A percentile compares a stretch with the other conserved stretches of the same genome.
Evolutionary conservation across 2,113 vertebrate species (phyloP).

Genomic region (Nyctibius bracteatus): DNA sequence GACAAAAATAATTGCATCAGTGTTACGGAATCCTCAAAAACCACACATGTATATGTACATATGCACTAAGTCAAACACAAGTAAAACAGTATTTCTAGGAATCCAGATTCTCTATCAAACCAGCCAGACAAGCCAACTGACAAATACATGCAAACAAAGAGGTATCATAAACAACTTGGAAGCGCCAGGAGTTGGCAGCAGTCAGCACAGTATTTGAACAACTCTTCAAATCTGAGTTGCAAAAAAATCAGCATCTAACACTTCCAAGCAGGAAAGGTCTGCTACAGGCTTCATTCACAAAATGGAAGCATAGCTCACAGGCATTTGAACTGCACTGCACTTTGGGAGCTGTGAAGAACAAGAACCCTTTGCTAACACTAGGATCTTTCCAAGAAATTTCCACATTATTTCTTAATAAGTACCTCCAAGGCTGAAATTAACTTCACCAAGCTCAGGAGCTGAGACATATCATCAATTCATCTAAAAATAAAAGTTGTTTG

Average conservation of each 20-base stretch:
- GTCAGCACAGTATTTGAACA: not conserved
- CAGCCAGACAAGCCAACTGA: not conserved
- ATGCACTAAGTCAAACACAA: not conserved
- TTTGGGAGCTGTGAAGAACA: not conserved
- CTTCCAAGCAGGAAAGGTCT: not conserved
- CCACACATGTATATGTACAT: not conserved
- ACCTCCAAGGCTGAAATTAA: not conserved
- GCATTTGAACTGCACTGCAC: not conserved
- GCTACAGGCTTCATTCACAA: not conserved
- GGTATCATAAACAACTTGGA: not conserved
- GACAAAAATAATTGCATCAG: not conserved
- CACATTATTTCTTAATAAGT: not conserved
- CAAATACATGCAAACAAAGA: not conserved
- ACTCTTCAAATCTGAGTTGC: not conserved
- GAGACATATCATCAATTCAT: not conserved
- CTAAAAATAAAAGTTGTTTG: not conserved
- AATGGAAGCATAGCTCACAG: not conserved
- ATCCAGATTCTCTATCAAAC: not conserved
- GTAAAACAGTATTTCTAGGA: not conserved
- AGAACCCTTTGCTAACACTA: not conserved
- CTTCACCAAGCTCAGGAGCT: not conserved
- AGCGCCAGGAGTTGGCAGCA: slow-evolving; percentile 34
- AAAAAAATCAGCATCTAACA: not conserved
- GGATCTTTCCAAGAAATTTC: not conserved
- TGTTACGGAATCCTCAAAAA: not conserved